Evolutionary conservation across 2,113 vertebrate genomes (phyloP), one percentile per base, ranked within the genome.

Genomic region (Oreochromis aureus): DNA sequence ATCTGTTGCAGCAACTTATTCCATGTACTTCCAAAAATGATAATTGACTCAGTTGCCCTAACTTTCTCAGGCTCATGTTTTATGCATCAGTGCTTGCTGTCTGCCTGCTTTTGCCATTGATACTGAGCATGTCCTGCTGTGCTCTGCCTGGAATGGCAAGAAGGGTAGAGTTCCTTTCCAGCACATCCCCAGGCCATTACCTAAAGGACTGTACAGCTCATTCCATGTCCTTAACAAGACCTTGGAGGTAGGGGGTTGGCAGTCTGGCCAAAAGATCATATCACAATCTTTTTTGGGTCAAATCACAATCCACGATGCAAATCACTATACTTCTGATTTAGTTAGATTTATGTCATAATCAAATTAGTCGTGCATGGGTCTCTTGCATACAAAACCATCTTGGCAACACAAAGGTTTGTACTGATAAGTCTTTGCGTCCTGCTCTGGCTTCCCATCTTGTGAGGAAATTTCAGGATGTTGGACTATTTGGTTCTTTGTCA

Each of bases 31-130:
- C 8, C 22, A 84, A 85, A 86, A 90, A 82, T 58, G 12, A 89
- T 89, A 82, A 93, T 87, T 83, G 85, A 66, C 82, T 88, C 19
- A 22, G 82, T 91, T 89, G 86, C 30, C 51, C 78, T 55, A 91
- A 92, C 89, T 86, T 93, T 94, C 86, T 94, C 90, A 87, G 69
- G 79, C 88, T 93, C 80, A 91, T 95, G 92, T 95, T 96, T 95
- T 92, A 94, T 93, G 87, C 91, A 94, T 96, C 93, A 91, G 36
- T 18, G 66, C 91, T 93, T 84, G 84, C 80, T 91, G 91, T 39
- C 92, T 85, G 90, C 94, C 95, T 96, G 94, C 92, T 92, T 94
- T 95, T 94, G 90, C 92, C 95, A 73, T 96, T 93, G 86, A 90
- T 91, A 91, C 84, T 85, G 89, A 88, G 87, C 86, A 44, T 71